phyloP scores from a whole-genome alignment of 2,797 vertebrate genomes.

The Sarcoramphus papa region DNA sequence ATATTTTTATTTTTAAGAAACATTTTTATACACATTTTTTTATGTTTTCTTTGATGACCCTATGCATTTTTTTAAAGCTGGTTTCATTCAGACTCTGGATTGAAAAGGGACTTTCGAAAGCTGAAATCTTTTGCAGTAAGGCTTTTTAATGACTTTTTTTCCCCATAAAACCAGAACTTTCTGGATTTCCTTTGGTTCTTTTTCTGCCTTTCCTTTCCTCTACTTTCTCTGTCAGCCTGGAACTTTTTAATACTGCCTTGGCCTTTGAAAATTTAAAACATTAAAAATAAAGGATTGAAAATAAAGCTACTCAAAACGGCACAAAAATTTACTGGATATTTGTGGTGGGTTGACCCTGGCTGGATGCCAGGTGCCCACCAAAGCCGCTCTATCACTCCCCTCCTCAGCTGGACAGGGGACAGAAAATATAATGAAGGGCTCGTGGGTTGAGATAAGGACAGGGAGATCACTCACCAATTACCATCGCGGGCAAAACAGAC shows the following conservation, averaged over 20 bases:
- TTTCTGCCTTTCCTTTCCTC: not conserved
- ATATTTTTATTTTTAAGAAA: not conserved
- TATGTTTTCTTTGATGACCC: not conserved
- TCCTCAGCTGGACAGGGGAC: too few species aligned
- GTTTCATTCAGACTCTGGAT: not conserved
- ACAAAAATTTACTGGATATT: not conserved
- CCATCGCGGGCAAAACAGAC: too few species aligned
- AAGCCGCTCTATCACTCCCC: too few species aligned
- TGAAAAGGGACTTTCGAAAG: not conserved
- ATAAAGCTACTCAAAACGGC: not conserved
- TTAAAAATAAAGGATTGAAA: not conserved
- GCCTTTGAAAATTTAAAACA: not conserved
- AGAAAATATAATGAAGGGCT: too few species aligned
- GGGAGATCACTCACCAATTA: too few species aligned
- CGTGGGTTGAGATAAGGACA: too few species aligned
- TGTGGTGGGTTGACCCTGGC: not conserved
- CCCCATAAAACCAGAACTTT: not conserved
- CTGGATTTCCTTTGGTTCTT: not conserved
- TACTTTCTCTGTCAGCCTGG: not conserved
- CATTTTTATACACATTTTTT: not conserved
- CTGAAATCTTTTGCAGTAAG: not conserved
- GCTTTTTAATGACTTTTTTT: not conserved
- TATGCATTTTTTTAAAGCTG: not conserved
- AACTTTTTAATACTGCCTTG: not conserved
- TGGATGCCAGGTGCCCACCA: too few species aligned